A percentile compares a stretch with the other conserved stretches of the same genome.
These are phyloP conservation scores for Pocota personata DNA, from an alignment of 2,888 invertebrate genomes.

Conservation along the genomic window DNA sequence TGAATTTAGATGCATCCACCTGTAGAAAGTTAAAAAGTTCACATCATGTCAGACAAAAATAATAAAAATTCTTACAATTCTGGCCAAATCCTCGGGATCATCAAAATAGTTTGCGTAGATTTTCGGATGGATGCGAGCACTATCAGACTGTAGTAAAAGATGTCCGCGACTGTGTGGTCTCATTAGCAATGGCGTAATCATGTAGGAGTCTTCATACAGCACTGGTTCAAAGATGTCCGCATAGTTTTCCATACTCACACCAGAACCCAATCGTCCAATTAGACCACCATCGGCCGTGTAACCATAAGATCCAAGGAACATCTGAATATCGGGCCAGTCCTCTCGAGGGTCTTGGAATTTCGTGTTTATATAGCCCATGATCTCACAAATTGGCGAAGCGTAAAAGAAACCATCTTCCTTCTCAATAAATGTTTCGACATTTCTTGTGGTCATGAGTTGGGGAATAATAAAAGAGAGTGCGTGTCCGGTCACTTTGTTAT, in stretches of 20 bases:
- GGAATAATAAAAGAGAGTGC: constrained; percentile 88
- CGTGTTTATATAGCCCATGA: constrained; percentile 90
- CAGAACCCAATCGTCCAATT: constrained; percentile 87
- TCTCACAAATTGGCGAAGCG: constrained; percentile 90
- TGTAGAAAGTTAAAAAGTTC: constrained; percentile 77
- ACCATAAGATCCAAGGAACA: constrained; percentile 89
- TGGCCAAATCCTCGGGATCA: constrained; percentile 88
- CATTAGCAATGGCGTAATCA: constrained; percentile 87
- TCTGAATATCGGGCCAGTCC: constrained; percentile 92
- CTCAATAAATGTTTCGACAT: constrained; percentile 86
- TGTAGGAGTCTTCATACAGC: constrained; percentile 87
- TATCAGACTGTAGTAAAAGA: constrained; percentile 86
- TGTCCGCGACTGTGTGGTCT: constrained; percentile 89
- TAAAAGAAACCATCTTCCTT: constrained; percentile 87
- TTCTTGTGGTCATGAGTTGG: constrained; percentile 85
- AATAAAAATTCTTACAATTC: constrained; percentile 85
- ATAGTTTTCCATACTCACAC: constrained; percentile 87
- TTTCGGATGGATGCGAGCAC: constrained; percentile 89
- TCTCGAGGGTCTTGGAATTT: constrained; percentile 86
- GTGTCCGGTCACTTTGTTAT: constrained; percentile 85
- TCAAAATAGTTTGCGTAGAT: constrained; percentile 94
- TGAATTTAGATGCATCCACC: constrained; percentile 90
- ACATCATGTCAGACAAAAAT: neutral
- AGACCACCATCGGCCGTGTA: constrained; percentile 91
- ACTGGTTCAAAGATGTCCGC: constrained; percentile 88